Base-by-base conservation (phyloP, 53 echinoderm and acorn worm species). In the Holothuria leucospilota region DNA sequence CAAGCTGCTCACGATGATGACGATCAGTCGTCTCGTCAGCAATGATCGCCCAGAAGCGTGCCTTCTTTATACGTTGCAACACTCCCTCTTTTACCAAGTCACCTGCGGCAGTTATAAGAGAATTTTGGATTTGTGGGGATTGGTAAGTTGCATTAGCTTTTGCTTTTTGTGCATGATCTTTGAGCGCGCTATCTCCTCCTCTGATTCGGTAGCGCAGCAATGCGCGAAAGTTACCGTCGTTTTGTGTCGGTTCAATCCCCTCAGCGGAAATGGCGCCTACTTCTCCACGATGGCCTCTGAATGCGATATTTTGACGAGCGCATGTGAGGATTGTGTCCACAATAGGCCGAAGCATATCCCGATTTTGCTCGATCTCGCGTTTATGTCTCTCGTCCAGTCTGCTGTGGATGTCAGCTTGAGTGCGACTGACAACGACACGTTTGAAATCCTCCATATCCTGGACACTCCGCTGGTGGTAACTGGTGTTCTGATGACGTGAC, bases 371-470 rank as follows among this genome's bases (percentile, higher is more conserved):
- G 26, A 71, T 38, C 71, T 71, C 71, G 13, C 71, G 39, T 13
- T 71, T 71, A 29, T 18, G 71, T 16, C 71, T 71, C 39, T 71
- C 71, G 5, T 71, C 71, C 29, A 71, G 29, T 5, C 39, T 71
- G 71, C 71, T 6, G 4, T 71, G 71, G 13, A 71, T 71, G 39
- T 71, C 71, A 29, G 26, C 29, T 28, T 38, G 71, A 16, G 71
- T 29, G 13, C 71, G 71, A 29, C 13, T 71, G 71, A 71, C 39
- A 71, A 71, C 39, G 8, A 71, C 39, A 71, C 71, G 29, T 71
- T 71, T 71, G 39, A 71, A 71, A 71, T 71, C 71, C 71, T 71
- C 71, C 71, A 71, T 71, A 29, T 71, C 29, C 29, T 38, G 29
- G 39, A 71, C 71, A 71, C 5, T 16, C 8, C 71, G 4, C 71